Conservation (phyloP, 2,797 vertebrate species). For the Parotocinclus haroldoi region DNA sequence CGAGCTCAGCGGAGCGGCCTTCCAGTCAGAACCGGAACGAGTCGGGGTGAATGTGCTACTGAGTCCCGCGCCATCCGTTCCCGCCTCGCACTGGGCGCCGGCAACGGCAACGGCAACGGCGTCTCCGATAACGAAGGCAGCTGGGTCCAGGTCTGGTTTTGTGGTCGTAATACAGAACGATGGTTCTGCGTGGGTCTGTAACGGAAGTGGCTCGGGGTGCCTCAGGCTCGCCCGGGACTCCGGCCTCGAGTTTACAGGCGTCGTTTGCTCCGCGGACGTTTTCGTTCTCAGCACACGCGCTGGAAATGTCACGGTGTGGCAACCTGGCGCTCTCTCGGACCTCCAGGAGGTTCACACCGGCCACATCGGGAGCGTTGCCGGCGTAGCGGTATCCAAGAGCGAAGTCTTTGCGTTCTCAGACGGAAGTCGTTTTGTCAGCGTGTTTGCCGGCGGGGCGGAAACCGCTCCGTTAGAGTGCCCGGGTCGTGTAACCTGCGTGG, state of each 20-base stretch:
- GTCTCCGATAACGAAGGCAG: constrained; percentile 43
- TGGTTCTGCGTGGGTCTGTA: constrained; percentile 68
- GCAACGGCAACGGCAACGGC: constrained; percentile 32
- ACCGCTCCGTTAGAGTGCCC: constrained; percentile 57
- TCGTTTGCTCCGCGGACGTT: constrained; percentile 54
- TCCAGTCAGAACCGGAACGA: constrained; percentile 51
- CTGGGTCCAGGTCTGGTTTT: constrained; percentile 47
- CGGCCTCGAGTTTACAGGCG: constrained; percentile 57
- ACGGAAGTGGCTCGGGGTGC: constrained; percentile 39
- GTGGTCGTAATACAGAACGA: constrained; percentile 52
- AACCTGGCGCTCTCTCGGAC: constrained; percentile 48
- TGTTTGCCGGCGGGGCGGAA: constrained; percentile 52
- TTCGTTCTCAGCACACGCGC: constrained; percentile 63
- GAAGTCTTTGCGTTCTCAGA: constrained; percentile 64
- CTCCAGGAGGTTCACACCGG: constrained; percentile 55
- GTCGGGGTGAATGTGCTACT: constrained; percentile 54
- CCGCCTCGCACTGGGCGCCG: constrained; percentile 38
- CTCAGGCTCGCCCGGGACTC: constrained; percentile 50
- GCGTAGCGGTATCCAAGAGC: constrained; percentile 49
- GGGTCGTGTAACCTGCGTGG: constrained; percentile 62
- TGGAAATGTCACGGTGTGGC: constrained; percentile 62
- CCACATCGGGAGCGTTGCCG: constrained; percentile 36
- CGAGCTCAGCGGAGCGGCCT: constrained; percentile 53
- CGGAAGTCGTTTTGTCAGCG: constrained; percentile 49
- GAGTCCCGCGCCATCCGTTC: constrained; percentile 59